phyloP scores from a whole-genome alignment of 2,113 vertebrate genomes.

The Eonycteris spelaea region DNA sequence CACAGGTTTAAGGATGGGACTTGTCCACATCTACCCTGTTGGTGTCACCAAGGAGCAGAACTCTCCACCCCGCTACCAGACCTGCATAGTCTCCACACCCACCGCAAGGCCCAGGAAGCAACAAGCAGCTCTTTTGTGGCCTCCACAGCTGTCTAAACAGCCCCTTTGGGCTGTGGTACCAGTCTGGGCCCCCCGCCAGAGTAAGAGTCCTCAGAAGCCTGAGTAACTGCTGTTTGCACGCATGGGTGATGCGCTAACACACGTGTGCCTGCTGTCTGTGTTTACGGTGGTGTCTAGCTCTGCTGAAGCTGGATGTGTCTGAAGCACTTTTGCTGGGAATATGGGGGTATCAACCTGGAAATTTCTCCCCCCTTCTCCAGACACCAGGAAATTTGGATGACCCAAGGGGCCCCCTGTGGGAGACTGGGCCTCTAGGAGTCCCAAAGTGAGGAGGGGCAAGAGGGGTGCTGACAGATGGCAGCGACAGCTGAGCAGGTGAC shows the following conservation, averaged over 20 bases:
- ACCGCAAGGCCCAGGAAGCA: conserved; percentile 31
- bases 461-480: conserved; percentile 55
- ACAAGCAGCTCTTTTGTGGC: conserved; percentile 73
- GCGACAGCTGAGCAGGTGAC: conserved; percentile 74
- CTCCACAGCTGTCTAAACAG: conserved; percentile 76
- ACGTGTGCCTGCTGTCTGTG: not conserved
- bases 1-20: conserved; percentile 15
- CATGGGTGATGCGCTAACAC: not conserved
- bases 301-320: not conserved
- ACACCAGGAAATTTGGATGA: not conserved
- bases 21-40: not conserved
- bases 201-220: conserved; percentile 58
- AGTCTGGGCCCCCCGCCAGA: conserved; percentile 64
- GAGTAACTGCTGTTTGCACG: not conserved
- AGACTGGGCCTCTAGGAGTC: conserved; percentile 17
- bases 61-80: not conserved
- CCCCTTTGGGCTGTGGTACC: conserved; percentile 54
- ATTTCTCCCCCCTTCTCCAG: not conserved
- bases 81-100: conserved; percentile 21
- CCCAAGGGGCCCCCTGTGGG: not conserved
- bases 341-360: not conserved
- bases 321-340: not conserved
- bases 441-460: conserved; percentile 25
- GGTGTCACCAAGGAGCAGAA: not conserved
- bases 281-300: conserved; percentile 25